These are phyloP conservation scores for Distichodus sexfasciatus DNA, from an alignment of 2,797 vertebrate genomes.

Conservation along the genomic window DNA sequence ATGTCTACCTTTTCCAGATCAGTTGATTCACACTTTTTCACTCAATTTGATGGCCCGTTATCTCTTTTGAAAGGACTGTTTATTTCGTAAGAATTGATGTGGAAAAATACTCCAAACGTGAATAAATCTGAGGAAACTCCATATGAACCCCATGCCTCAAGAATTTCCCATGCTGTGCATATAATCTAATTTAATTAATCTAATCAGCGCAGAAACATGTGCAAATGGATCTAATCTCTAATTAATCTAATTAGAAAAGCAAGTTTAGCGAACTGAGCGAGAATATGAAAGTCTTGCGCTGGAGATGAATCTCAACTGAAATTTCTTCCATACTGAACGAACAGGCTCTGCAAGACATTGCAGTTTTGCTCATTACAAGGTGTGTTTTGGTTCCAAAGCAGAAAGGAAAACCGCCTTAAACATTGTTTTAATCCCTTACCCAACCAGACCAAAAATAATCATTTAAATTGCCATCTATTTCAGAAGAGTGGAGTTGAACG, in stretches of 20 bases:
- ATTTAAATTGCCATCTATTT: too few relatives aligned
- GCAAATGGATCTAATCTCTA: too few relatives aligned
- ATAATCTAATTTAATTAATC: neutral
- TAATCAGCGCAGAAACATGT: constrained; percentile 14
- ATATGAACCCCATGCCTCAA: constrained; percentile 41
- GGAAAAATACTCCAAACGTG: constrained; percentile 62
- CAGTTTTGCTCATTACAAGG: neutral
- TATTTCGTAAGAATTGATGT: constrained; percentile 47
- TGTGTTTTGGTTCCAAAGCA: neutral
- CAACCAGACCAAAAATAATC: too few relatives aligned
- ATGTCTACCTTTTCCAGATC: constrained; percentile 57
- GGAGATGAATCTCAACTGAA: too few relatives aligned
- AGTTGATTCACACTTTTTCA: constrained; percentile 64
- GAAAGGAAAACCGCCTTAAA: too few relatives aligned
- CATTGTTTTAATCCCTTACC: too few relatives aligned
- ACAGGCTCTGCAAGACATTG: neutral
- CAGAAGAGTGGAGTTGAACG: too few relatives aligned
- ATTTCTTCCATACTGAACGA: too few relatives aligned
- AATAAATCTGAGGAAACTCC: constrained; percentile 50
- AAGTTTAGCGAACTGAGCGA: too few relatives aligned
- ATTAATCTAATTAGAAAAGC: too few relatives aligned
- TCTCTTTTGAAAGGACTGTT: constrained; percentile 61
- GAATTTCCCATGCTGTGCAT: neutral
- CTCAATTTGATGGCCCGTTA: constrained; percentile 62
- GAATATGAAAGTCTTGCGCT: too few relatives aligned